phyloP scores from a whole-genome alignment of 2,888 invertebrate genomes.

The Drosophila helvetica region DNA sequence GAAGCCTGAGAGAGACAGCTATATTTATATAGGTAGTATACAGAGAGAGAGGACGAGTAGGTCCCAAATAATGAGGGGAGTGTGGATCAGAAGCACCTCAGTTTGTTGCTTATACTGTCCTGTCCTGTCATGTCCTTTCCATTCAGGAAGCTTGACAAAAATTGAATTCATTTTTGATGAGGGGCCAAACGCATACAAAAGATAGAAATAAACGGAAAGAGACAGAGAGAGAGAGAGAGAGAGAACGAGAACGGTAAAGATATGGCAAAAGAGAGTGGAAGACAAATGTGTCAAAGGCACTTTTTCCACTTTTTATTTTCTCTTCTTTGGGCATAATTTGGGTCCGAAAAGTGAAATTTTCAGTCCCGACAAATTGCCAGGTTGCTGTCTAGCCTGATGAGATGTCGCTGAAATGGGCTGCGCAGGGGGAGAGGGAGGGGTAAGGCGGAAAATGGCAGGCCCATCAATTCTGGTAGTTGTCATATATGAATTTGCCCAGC shows the following conservation, averaged over 20 bases:
- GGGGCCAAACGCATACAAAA: slow-evolving; percentile 5
- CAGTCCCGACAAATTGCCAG: slow-evolving; percentile 29
- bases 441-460: not conserved
- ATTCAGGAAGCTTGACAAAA: slow-evolving; percentile 37
- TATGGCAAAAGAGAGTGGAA: not conserved
- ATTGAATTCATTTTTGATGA: slow-evolving; percentile 31
- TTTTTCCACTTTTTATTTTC: not conserved
- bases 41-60: slow-evolving; percentile 8
- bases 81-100: slow-evolving; percentile 25
- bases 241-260: not conserved
- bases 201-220: slow-evolving; percentile 1
- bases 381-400: slow-evolving; percentile 5
- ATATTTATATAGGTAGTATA: too few relatives aligned
- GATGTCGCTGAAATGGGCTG: not conserved
- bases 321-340: slow-evolving; percentile 22
- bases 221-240: slow-evolving; percentile 15
- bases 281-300: slow-evolving; percentile 19
- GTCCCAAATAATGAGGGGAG: slow-evolving; percentile 27
- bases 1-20: slow-evolving; percentile 1
- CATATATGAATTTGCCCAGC: slow-evolving; percentile 71
- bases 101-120: slow-evolving; percentile 10
- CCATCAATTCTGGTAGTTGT: slow-evolving; percentile 67
- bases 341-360: slow-evolving; percentile 42
- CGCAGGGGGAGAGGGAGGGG: too few relatives aligned
- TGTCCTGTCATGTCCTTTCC: not conserved